These are phyloP conservation scores for Aplidium turbinatum DNA, from an alignment of 23 tunicate species.

Conservation along the genomic window DNA sequence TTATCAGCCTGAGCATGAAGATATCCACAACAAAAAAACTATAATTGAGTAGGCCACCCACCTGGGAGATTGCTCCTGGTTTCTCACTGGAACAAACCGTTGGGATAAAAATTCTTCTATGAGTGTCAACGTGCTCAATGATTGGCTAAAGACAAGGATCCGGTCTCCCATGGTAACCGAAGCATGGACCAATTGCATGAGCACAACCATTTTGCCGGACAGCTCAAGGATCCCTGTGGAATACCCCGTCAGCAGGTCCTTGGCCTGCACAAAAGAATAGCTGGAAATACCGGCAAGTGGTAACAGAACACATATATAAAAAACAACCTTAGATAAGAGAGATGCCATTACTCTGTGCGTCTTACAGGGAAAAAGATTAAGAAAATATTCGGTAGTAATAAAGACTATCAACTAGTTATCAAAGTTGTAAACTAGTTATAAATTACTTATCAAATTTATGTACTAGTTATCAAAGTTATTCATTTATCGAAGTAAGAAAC, in stretches of 20 bases:
- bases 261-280: conserved; percentile 43
- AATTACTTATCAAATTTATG: not conserved
- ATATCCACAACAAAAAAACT: too few relatives aligned
- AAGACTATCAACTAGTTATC: not conserved
- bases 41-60: too few relatives aligned
- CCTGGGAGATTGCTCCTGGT: conserved; percentile 33
- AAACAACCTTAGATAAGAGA: not conserved
- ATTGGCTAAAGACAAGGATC: conserved; percentile 88
- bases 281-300: too few relatives aligned
- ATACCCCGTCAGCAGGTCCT: conserved; percentile 66
- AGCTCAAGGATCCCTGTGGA: conserved; percentile 42
- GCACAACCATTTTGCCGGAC: conserved; percentile 84
- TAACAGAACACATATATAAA: not conserved
- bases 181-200: conserved; percentile 61
- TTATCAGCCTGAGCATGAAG: too few relatives aligned
- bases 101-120: conserved; percentile 75
- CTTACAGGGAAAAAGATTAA: too few relatives aligned
- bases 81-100: conserved; percentile 44
- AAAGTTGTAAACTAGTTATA: not conserved
- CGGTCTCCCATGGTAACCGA: conserved; percentile 69
- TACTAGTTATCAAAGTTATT: too few relatives aligned
- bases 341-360: not conserved
- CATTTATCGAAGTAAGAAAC: too few relatives aligned
- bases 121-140: conserved; percentile 75
- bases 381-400: too few relatives aligned